Evolutionary conservation across 1,140 invertebrate genomes (phyloP).

Genomic region (Musca vetustissima): DNA sequence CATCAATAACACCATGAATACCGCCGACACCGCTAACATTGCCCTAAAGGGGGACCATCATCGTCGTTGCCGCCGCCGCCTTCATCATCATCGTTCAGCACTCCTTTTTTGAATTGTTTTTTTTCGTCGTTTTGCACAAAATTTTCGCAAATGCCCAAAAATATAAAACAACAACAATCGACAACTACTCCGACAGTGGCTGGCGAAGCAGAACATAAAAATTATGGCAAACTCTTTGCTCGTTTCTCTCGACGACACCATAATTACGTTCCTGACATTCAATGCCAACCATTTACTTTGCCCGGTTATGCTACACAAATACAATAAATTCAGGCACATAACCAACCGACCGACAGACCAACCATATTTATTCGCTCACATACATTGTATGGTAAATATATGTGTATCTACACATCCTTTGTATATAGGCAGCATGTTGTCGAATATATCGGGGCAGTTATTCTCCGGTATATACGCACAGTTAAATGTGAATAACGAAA

Average conservation of each 20-base stretch:
- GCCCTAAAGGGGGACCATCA: background rate
- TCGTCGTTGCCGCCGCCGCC: background rate
- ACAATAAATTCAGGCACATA: too few relatives aligned
- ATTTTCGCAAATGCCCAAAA: background rate
- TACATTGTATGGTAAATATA: background rate
- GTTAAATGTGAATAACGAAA: slow-evolving; percentile 16
- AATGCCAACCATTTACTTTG: slow-evolving; percentile 24
- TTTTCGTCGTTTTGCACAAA: background rate
- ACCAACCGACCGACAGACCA: too few relatives aligned
- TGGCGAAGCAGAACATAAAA: too few relatives aligned
- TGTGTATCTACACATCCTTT: background rate
- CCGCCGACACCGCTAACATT: background rate
- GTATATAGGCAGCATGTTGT: background rate
- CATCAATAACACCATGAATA: background rate
- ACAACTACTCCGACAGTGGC: too few relatives aligned
- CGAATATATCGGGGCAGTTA: background rate
- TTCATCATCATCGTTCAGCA: slow-evolving; percentile 2
- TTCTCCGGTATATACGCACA: background rate
- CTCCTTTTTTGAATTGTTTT: slow-evolving; percentile 8
- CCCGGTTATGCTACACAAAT: too few relatives aligned
- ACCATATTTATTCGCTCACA: too few relatives aligned
- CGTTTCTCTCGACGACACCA: slow-evolving; percentile 14
- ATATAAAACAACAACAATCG: background rate
- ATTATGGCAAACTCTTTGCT: slow-evolving; percentile 10
- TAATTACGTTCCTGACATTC: slow-evolving; percentile 23